These are phyloP conservation scores for Cantharis rustica DNA, from an alignment of 2,888 invertebrate genomes.

Conservation along the genomic window DNA sequence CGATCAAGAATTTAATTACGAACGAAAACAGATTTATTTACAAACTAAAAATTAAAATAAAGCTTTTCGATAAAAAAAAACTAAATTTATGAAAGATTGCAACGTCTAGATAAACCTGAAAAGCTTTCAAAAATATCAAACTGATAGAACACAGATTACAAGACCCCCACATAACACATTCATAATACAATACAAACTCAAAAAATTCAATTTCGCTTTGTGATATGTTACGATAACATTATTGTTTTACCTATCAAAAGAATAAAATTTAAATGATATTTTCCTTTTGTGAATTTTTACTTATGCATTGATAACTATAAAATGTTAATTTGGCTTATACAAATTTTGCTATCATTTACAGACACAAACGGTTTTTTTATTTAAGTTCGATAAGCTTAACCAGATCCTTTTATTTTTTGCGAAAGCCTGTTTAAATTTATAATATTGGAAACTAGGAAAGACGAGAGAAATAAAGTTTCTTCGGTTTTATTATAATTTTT, in stretches of 20 bases:
- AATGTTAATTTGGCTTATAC: not conserved
- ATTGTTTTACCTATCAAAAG: not conserved
- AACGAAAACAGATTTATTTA: not conserved
- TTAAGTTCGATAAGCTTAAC: not conserved
- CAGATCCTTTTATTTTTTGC: not conserved
- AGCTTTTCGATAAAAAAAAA: not conserved
- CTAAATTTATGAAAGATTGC: not conserved
- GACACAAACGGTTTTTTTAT: not conserved
- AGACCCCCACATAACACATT: not conserved
- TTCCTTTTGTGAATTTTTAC: not conserved
- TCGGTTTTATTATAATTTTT: not conserved
- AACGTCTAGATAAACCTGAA: not conserved
- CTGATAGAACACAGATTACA: not conserved
- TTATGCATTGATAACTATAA: not conserved
- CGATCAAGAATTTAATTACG: not conserved
- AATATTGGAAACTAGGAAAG: not conserved
- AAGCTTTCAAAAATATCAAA: not conserved
- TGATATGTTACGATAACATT: not conserved
- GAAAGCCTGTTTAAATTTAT: not conserved
- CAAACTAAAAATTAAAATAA: not conserved
- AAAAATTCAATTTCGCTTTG: not conserved
- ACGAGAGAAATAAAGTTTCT: not conserved
- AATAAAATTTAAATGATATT: not conserved
- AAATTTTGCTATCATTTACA: not conserved
- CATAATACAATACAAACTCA: not conserved